A percentile compares a stretch with the other conserved stretches of the same genome.
phyloP scores from a whole-genome alignment of 1,140 invertebrate genomes.

The Rhysida immarginata region DNA sequence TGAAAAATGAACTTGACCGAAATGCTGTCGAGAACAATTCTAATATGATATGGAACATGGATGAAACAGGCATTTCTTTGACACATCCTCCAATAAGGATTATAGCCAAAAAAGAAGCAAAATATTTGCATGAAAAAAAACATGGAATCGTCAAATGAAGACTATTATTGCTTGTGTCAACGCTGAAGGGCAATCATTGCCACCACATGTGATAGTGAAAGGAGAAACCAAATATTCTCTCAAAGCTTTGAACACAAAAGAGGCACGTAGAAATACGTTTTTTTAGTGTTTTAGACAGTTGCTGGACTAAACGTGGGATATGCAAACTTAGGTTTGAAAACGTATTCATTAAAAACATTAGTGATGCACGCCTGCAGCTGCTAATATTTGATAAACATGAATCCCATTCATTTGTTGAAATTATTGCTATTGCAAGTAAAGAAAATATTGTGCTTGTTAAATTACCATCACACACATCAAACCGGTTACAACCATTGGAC shows the following conservation, averaged over 20 bases:
- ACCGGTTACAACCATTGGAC: conserved; percentile 11
- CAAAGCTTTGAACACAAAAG: neutral
- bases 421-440: conserved; percentile 9
- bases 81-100: neutral
- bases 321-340: neutral
- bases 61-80: conserved; percentile 2
- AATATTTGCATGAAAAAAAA: conserved; percentile 6
- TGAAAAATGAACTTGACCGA: neutral
- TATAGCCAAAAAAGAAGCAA: conserved; percentile 9
- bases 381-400: conserved; percentile 12
- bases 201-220: conserved; percentile 1
- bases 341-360: conserved; percentile 1
- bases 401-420: conserved; percentile 11
- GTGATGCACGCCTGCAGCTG: conserved; percentile 4
- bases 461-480: conserved; percentile 11
- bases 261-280: neutral
- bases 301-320: conserved; percentile 3
- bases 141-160: conserved; percentile 9
- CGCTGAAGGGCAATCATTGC: neutral
- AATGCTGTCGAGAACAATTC: neutral
- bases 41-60: neutral
- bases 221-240: neutral
- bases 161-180: neutral
- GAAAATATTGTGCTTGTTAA: conserved; percentile 8
- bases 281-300: neutral